Conservation (phyloP, 2,888 invertebrate species). For the Napeogenes inachia region DNA sequence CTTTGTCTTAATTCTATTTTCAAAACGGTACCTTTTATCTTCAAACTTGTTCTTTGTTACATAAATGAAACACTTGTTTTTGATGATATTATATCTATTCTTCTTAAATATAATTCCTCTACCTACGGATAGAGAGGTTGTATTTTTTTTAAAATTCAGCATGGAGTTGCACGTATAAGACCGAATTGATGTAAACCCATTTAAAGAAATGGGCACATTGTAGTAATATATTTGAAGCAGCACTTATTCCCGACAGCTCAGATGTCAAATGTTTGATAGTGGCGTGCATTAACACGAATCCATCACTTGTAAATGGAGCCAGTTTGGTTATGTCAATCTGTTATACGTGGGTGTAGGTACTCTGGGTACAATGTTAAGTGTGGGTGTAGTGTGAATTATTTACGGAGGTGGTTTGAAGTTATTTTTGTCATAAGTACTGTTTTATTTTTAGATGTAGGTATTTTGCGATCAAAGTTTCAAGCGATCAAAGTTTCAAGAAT, state of each 20-base stretch:
- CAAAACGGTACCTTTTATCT: conserved; percentile 24
- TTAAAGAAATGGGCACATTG: conserved; percentile 10
- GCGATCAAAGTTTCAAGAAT: too few relatives aligned
- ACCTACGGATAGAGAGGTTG: too few relatives aligned
- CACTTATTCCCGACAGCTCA: conserved; percentile 15
- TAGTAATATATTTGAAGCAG: conserved; percentile 22
- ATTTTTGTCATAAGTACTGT: not conserved
- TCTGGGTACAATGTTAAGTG: not conserved
- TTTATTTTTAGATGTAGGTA: not conserved
- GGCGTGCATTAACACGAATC: conserved; percentile 21
- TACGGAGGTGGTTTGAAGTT: not conserved
- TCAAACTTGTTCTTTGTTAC: conserved; percentile 8
- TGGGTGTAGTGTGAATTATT: not conserved
- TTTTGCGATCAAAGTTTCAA: too few relatives aligned
- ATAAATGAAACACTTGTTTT: not conserved
- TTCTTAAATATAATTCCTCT: too few relatives aligned
- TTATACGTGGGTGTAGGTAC: not conserved
- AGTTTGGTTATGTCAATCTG: conserved; percentile 12
- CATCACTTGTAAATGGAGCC: conserved; percentile 16
- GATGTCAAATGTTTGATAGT: conserved; percentile 21
- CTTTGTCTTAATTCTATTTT: conserved; percentile 45
- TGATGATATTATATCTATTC: not conserved
- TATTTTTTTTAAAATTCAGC: too few relatives aligned
- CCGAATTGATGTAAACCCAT: not conserved
- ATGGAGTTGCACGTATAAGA: too few relatives aligned